Percentiles rank a stretch among this genome's conserved stretches.
phyloP scores from a whole-genome alignment of 2,797 vertebrate species.

The Ctenosaura bakeri region DNA sequence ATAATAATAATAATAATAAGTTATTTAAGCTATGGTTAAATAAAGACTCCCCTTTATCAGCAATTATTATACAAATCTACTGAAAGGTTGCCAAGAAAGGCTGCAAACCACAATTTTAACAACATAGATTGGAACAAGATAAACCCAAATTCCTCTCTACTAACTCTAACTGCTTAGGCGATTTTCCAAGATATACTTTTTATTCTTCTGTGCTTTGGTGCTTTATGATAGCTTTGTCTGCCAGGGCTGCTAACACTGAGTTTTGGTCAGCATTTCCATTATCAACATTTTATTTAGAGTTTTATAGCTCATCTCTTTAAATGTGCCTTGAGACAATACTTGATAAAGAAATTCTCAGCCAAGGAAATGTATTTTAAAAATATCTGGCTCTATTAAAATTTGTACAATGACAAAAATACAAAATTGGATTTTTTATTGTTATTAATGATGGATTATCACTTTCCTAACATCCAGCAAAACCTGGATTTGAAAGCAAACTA shows the following conservation, averaged over 20 bases:
- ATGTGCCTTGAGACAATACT: conserved; percentile 54
- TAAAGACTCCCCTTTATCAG: background rate
- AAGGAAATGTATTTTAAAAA: conserved; percentile 26
- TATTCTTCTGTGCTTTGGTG: conserved; percentile 26
- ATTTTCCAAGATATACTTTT: conserved; percentile 12
- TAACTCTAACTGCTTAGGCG: conserved; percentile 40
- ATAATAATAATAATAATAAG: too few relatives aligned
- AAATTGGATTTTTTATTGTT: background rate
- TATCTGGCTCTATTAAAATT: background rate
- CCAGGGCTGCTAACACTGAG: background rate
- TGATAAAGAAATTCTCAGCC: conserved; percentile 38
- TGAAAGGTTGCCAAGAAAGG: conserved; percentile 39
- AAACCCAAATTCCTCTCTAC: conserved; percentile 34
- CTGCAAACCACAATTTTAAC: conserved; percentile 55
- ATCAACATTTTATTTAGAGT: conserved; percentile 33
- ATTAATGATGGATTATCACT: background rate
- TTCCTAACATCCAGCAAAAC: background rate
- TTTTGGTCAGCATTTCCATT: conserved; percentile 45
- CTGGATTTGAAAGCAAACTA: conserved; percentile 23
- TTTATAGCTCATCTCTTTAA: conserved; percentile 57
- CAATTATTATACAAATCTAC: conserved; percentile 38
- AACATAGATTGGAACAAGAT: conserved; percentile 33
- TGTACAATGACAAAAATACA: background rate
- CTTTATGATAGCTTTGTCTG: conserved; percentile 25
- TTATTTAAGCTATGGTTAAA: conserved; percentile 2